Conservation (phyloP, 64 coral and sea anemone genomes). For the Pocillopora verrucosa region DNA sequence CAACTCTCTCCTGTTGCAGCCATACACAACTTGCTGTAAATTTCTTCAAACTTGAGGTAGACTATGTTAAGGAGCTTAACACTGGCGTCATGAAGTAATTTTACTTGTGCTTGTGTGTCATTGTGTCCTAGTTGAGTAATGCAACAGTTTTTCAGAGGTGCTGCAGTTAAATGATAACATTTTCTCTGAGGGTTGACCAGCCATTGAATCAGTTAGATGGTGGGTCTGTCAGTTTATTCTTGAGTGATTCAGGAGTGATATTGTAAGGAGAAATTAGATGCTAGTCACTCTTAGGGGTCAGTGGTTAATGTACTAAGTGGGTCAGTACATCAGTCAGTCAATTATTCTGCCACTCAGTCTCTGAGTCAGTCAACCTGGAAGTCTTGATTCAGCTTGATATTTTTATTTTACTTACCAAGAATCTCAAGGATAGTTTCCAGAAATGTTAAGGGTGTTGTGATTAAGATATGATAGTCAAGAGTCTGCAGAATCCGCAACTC, state of each 20-base stretch:
- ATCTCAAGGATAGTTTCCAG: constrained; percentile 94
- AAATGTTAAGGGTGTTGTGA: constrained; percentile 81
- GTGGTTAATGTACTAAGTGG: too few relatives aligned
- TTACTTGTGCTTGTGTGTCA: constrained; percentile 83
- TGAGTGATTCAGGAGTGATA: too few relatives aligned
- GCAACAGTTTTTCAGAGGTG: background rate
- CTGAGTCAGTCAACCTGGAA: background rate
- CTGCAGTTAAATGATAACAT: too few relatives aligned
- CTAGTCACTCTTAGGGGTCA: too few relatives aligned
- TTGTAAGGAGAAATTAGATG: too few relatives aligned
- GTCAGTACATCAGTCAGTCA: background rate
- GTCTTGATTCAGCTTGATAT: background rate
- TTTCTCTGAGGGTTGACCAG: too few relatives aligned
- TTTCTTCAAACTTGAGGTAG: constrained; percentile 82
- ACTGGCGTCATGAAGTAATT: constrained; percentile 86
- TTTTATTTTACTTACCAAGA: constrained; percentile 59
- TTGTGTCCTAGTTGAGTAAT: constrained; percentile 74
- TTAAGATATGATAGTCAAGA: constrained; percentile 75
- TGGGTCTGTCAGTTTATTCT: too few relatives aligned
- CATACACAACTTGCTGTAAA: constrained; percentile 90
- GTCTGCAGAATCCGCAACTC: constrained; percentile 89
- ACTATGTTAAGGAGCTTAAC: constrained; percentile 89
- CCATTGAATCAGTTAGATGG: too few relatives aligned
- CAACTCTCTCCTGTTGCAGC: constrained; percentile 86
- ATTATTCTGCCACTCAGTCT: background rate